Conservation (phyloP, 1,140 invertebrate species). For the Holotrichia oblita region DNA sequence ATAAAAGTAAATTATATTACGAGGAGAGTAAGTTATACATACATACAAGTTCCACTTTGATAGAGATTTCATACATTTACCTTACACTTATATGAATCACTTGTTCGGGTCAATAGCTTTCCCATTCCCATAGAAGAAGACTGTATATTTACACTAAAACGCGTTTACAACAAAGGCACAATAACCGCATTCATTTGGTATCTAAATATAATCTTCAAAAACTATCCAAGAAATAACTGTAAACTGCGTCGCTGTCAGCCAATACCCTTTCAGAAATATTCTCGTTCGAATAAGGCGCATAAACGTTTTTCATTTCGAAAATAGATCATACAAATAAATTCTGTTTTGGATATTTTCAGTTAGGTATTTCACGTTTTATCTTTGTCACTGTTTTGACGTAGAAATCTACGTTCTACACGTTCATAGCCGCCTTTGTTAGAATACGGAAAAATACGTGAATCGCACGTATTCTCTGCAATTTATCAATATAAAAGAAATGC, state of each 20-base stretch:
- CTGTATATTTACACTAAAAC: conserved; percentile 34
- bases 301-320: conserved; percentile 22
- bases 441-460: too few species aligned
- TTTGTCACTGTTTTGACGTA: too few species aligned
- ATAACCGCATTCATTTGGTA: conserved; percentile 16
- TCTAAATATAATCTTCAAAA: conserved; percentile 37
- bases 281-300: conserved; percentile 23
- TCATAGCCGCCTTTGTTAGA: too few species aligned
- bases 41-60: neutral
- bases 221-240: conserved; percentile 25
- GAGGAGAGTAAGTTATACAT: too few species aligned
- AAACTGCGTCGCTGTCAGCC: conserved; percentile 31
- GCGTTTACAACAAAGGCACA: conserved; percentile 29
- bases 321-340: conserved; percentile 32
- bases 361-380: neutral
- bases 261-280: conserved; percentile 6
- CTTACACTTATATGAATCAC: neutral
- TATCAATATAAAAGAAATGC: too few species aligned
- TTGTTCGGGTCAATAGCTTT: conserved; percentile 30
- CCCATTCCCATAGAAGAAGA: neutral
- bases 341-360: conserved; percentile 8
- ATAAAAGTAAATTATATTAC: too few species aligned
- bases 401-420: too few species aligned
- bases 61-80: neutral
- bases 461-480: too few species aligned